phyloP scores from a whole-genome alignment of 2,113 vertebrate genomes.

The Eclectus roratus region DNA sequence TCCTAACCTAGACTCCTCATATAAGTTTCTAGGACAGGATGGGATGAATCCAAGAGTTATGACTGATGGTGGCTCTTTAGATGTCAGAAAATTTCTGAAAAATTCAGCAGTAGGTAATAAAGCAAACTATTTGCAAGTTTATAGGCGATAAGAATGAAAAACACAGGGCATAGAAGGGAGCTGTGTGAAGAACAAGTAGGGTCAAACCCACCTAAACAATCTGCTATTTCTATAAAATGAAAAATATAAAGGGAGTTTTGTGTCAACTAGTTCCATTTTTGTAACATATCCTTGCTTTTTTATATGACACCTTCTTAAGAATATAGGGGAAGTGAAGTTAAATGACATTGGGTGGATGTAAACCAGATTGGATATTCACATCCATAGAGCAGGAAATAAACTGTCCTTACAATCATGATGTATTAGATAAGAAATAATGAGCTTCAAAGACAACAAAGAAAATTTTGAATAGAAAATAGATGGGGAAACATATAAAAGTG shows the following conservation, averaged over 20 bases:
- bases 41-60: background rate
- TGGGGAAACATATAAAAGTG: background rate
- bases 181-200: background rate
- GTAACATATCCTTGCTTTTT: background rate
- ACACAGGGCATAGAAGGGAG: background rate
- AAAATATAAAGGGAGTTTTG: background rate
- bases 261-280: background rate
- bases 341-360: background rate
- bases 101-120: background rate
- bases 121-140: background rate
- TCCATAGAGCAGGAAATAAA: background rate
- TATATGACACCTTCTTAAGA: background rate
- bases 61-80: background rate
- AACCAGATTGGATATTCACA: background rate
- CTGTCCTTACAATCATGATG: background rate
- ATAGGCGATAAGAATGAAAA: background rate
- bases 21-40: background rate
- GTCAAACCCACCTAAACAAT: background rate
- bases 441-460: background rate
- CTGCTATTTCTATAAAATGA: background rate
- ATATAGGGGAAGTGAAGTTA: background rate
- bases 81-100: background rate
- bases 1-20: background rate
- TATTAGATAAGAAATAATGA: background rate
- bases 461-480: background rate